These are phyloP conservation scores for Labeo catla DNA, from an alignment of 2,113 vertebrate genomes.

Conservation along the genomic window DNA sequence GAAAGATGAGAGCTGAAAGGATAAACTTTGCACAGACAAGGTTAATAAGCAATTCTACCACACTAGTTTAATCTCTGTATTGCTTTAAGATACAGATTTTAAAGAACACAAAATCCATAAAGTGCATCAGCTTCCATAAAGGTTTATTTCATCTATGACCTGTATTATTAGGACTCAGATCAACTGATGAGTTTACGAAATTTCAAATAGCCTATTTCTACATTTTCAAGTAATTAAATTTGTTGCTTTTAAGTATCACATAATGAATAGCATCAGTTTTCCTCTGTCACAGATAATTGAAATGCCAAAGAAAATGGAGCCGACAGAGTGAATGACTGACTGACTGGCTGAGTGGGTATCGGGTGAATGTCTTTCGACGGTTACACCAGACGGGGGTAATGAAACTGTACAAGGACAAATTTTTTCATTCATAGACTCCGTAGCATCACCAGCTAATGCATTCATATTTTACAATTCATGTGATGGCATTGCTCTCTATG, in stretches of 20 bases:
- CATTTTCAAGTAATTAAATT: neutral
- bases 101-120: neutral
- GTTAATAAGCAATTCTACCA: neutral
- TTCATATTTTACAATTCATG: conserved; percentile 10
- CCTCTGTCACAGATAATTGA: neutral
- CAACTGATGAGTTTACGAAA: neutral
- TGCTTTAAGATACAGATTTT: neutral
- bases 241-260: neutral
- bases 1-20: neutral
- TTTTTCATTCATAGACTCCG: conserved; percentile 9
- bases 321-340: neutral
- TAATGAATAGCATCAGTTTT: neutral
- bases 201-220: neutral
- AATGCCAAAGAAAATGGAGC: conserved; percentile 12
- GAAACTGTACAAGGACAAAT: conserved; percentile 19
- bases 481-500: no score
- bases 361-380: neutral
- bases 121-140: neutral
- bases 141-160: neutral
- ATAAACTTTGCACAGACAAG: neutral
- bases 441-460: conserved; percentile 2
- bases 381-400: conserved; percentile 2
- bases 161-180: neutral
- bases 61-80: neutral
- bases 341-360: neutral